Evolutionary conservation across 2,888 invertebrate genomes (phyloP), one percentile per base, ranked within the genome.

Genomic region (Cephus pygmeus): DNA sequence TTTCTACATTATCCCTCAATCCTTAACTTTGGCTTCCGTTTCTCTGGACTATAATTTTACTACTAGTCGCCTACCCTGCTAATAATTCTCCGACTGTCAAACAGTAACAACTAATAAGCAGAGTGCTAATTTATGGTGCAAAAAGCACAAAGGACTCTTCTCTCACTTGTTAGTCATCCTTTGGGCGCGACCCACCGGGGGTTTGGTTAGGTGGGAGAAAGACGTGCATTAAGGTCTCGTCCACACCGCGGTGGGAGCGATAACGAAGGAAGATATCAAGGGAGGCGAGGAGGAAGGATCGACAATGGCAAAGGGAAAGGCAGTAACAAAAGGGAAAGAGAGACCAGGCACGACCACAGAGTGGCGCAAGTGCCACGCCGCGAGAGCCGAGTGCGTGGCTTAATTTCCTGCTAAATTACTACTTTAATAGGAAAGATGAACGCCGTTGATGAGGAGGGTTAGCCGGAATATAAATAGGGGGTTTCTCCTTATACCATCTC

Each of bases 321-420:
- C 77, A 76, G 77, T 73, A 75, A 40, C 69, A 15, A 35, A 69
- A n/a, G 74, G 9, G 77, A 56, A 73, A 75, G 77, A 75, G 78
- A 74, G 76, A 79, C 79, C 79, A 81, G 80, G 82, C 76, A 81
- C 81, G 79, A 83, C 83, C 83, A 79, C 84, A 83, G 87, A 87
- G 83, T 83, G 84, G 86, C 85, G 86, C 87, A 84, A 88, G 86
- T 85, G 84, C 84, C 85, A 82, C 79, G 83, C 84, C 83, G 84
- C 86, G 87, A 85, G 86, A 79, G 76, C 84, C 85, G 85, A 90
- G 89, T 91, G 90, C 91, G 89, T 91, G 87, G 90, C 90, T 90
- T 91, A 91, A 91, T 91, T 91, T 91, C 91, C 91, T 91, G 91
- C 91, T 91, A 91, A 91, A 91, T 91, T 91, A 91, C 91, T 90